Base-by-base conservation (phyloP, 2,113 vertebrate species). In the Tympanuchus pallidicinctus region DNA sequence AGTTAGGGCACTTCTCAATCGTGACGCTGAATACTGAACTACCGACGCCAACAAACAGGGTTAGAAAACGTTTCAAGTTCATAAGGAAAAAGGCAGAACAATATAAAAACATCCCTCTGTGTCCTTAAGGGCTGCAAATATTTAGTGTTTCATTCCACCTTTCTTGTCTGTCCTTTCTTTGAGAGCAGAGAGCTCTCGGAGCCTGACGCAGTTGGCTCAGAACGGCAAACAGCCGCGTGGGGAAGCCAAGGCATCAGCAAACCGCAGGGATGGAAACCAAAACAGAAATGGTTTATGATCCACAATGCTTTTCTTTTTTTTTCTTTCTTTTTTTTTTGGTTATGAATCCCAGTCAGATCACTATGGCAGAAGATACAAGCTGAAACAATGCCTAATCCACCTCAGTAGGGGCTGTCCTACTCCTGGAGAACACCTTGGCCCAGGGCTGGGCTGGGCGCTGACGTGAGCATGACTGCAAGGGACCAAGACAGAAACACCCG, bases 31-130 rank as follows among this genome's bases (percentile, higher is more conserved):
- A 97, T 97, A 97, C 97, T 92, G 97, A 97, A 96, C 97, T 96
- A 97, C 91, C 70, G 95, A 81, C 96, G 97, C 93, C 95, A 94
- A 98, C 97, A 83, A 96, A 98, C 94, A 95, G 90, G 93, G 95
- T 97, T 95, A 97, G 95, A 97, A 98, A 98, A 98, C 95, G 78
- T 96, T 95, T 97, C 96, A 97, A 97, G 97, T 98, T 96, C 97
- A 90, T 95, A 93, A 93, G 96, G 95, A 92, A 97, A 97, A 96
- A 89, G 96, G 97, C 96, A 96, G 97, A 97, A 90, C 91, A 89
- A 96, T 97, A 97, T 77, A 93, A 97, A 98, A 97, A 70, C 77
- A 85, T 88, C 89, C 95, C 70, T 94, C 95, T 91, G 80, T 71
- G 66, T 87, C 92, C 88, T 81, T 45, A 59, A 63, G 80, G 77